phyloP scores from a whole-genome alignment of 2,888 invertebrate species.

The Congeria kusceri region DNA sequence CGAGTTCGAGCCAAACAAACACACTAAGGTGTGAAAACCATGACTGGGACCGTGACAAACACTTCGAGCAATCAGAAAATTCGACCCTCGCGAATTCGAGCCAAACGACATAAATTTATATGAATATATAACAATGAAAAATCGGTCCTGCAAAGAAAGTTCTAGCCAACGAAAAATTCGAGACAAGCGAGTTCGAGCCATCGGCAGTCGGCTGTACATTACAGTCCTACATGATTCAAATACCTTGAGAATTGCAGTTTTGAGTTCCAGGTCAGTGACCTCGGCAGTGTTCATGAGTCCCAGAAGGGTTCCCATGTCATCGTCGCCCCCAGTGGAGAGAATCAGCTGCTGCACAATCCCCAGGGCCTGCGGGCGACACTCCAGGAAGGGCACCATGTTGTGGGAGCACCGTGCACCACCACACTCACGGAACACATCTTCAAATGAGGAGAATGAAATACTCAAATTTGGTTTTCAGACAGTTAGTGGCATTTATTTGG shows the following conservation, averaged over 20 bases:
- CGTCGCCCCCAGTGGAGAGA: slow-evolving; percentile 95
- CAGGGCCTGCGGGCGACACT: slow-evolving; percentile 92
- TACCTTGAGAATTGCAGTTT: slow-evolving; percentile 92
- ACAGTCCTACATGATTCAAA: too few relatives aligned
- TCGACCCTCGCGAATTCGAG: too few relatives aligned
- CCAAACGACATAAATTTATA: too few relatives aligned
- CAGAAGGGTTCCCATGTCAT: slow-evolving; percentile 96
- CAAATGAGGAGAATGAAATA: background rate
- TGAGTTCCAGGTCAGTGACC: slow-evolving; percentile 92
- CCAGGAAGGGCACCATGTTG: slow-evolving; percentile 88
- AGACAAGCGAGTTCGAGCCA: too few relatives aligned
- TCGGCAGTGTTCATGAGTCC: slow-evolving; percentile 96
- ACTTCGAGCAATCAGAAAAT: too few relatives aligned
- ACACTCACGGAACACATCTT: slow-evolving; percentile 94
- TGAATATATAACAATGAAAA: too few relatives aligned
- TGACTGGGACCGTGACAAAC: too few relatives aligned
- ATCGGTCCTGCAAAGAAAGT: too few relatives aligned
- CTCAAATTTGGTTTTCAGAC: background rate
- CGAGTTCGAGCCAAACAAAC: too few relatives aligned
- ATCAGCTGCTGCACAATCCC: slow-evolving; percentile 87
- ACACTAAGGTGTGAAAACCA: too few relatives aligned
- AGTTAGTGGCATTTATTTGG: too few relatives aligned
- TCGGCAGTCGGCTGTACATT: background rate
- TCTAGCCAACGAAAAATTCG: too few relatives aligned
- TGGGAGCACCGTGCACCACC: slow-evolving; percentile 97